Evolutionary conservation across 1,140 invertebrate genomes (phyloP), one percentile per base, ranked within the genome.

Genomic region (Patella vulgata): DNA sequence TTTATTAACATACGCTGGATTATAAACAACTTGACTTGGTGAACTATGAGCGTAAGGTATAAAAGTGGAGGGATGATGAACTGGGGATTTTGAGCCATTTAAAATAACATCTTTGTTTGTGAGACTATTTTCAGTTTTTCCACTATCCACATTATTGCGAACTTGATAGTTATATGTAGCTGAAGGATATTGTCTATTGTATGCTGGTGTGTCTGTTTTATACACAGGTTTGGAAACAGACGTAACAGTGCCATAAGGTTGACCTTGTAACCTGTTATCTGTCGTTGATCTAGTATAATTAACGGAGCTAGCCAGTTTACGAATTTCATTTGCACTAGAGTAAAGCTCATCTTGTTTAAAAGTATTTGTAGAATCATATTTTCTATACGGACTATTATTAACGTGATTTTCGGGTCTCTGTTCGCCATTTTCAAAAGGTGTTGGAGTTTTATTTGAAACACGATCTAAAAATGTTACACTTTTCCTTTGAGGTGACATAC

Each of bases 341-440:
- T 74, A 71, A 25, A 66, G 66, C 46, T 62, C 63, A 47, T 68
- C 66, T 47, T 33, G 46, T 23, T 48, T 36, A 14, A 36, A 36
- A 8, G 33, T 36, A n/a, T n/a, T n/a, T n/a, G n/a, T n/a, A n/a
- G n/a, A n/a, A 8, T 36, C 33, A 5, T 8, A 36, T 36, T 36
- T 36, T 14, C 33, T 5, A 36, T 36, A 36, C 14, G 5, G 33
- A 8, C 33, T 14, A 36, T 5, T 8, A 36, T 36, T 36, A 14
- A 14, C 14, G 5, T 5, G 5, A 36, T 36, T 36, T 36, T 14
- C 33, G 5, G 14, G 14, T 36, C 33, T 36, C 5, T 36, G 14
- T 8, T 36, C 33, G n/a, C n/a, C n/a, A 36, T 36, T 36, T 5
- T 36, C 33, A 8, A 36, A 36, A 8, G 33, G 33, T 8, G 33